A percentile compares a stretch with the other conserved stretches of the same genome.
phyloP scores from a whole-genome alignment of 2,113 vertebrate genomes.

The Phalacrocorax pelagicus region DNA sequence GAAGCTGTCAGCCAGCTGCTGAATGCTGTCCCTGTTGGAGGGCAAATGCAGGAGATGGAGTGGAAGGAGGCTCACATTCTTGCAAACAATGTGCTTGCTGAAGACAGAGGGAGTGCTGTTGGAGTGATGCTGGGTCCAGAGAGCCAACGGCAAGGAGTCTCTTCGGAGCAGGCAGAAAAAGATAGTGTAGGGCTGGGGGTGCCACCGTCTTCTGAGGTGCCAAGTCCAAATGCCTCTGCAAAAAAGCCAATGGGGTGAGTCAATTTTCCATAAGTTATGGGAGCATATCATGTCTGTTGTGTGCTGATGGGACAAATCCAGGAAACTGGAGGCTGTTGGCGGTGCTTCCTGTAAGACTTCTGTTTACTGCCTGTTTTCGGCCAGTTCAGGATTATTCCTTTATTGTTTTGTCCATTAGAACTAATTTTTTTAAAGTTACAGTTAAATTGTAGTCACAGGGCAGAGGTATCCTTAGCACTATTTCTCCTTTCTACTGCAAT shows the following conservation, averaged over 20 bases:
- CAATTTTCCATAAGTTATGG: not conserved
- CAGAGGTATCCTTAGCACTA: not conserved
- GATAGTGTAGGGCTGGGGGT: slow-evolving; percentile 43
- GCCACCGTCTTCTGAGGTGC: not conserved
- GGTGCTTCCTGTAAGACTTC: not conserved
- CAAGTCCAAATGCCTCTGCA: slow-evolving; percentile 19
- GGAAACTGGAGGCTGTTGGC: not conserved
- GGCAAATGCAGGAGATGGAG: slow-evolving; percentile 65
- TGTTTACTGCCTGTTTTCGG: not conserved
- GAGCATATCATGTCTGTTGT: not conserved
- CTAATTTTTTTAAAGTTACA: not conserved
- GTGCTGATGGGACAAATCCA: not conserved
- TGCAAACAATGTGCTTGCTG: slow-evolving; percentile 49
- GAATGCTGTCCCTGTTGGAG: slow-evolving; percentile 55
- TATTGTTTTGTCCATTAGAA: not conserved
- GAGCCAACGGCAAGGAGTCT: slow-evolving; percentile 6
- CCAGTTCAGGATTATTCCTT: not conserved
- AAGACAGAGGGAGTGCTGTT: not conserved
- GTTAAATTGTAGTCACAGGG: not conserved
- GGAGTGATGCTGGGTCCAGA: slow-evolving; percentile 22
- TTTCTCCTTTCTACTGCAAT: not conserved
- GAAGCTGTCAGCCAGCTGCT: slow-evolving; percentile 80
- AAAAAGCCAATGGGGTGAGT: slow-evolving; percentile 74
- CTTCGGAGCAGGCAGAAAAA: slow-evolving; percentile 51
- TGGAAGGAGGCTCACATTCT: slow-evolving; percentile 75